These are phyloP conservation scores for Turdus rufiventris DNA, from an alignment of 2,113 vertebrate genomes.

Conservation along the genomic window DNA sequence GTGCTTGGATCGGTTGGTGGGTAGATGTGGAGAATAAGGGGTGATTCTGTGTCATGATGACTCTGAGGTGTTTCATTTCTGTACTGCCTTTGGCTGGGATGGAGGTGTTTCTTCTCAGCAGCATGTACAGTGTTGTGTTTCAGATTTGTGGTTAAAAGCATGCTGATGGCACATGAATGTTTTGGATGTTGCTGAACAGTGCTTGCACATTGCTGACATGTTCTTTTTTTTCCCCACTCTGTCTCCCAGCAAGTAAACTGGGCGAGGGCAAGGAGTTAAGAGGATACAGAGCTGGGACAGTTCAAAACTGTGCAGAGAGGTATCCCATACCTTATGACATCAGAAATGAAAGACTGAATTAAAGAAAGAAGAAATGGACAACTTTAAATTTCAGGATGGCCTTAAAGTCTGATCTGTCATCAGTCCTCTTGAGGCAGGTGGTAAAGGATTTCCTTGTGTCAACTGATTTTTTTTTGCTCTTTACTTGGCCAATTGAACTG, in stretches of 20 bases:
- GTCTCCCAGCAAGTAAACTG: not conserved
- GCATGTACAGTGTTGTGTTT: not conserved
- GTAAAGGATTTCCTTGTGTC: not conserved
- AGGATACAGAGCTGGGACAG: not conserved
- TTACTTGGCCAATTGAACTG: not conserved
- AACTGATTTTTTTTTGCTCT: rapidly evolving
- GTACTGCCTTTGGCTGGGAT: not conserved
- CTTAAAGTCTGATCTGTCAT: not conserved
- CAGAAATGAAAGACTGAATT: not conserved
- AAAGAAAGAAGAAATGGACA: not conserved
- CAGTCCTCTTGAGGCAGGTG: not conserved
- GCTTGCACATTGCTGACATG: rapidly evolving
- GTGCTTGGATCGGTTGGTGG: not conserved
- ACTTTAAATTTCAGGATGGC: not conserved
- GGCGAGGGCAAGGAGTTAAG: not conserved
- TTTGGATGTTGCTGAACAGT: not conserved
- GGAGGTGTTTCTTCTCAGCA: not conserved
- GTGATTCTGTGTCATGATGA: not conserved
- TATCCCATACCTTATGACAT: not conserved
- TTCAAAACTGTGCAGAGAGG: not conserved
- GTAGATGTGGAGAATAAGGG: not conserved
- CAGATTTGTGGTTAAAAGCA: not conserved
- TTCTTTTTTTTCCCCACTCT: not conserved
- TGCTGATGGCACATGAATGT: rapidly evolving
- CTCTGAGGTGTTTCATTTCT: not conserved